These are phyloP conservation scores for Aphaenogaster floridana DNA, from an alignment of 1,140 invertebrate species.

Conservation along the genomic window DNA sequence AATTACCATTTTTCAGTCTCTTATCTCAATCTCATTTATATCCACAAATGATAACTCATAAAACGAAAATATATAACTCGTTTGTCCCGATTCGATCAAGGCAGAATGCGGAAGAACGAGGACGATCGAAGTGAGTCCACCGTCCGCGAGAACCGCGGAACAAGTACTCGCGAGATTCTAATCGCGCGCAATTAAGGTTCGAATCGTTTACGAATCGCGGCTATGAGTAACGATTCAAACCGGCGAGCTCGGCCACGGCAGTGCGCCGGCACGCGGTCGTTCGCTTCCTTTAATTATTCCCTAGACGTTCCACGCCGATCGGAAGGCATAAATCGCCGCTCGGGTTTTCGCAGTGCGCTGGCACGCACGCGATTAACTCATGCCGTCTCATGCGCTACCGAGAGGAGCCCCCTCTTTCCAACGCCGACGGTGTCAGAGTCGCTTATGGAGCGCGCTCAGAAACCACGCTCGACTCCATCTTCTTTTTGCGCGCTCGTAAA, in stretches of 20 bases:
- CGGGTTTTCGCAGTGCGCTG: constrained; percentile 59
- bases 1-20: constrained; percentile 38
- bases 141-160: constrained; percentile 47
- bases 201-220: constrained; percentile 46
- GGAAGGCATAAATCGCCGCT: constrained; percentile 71
- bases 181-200: constrained; percentile 56
- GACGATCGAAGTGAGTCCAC: constrained; percentile 17
- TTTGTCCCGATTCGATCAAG: constrained; percentile 1
- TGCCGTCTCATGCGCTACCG: constrained; percentile 40
- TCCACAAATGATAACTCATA: background rate
- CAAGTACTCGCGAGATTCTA: constrained; percentile 58
- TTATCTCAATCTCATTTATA: constrained; percentile 19
- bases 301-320: constrained; percentile 64
- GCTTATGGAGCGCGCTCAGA: constrained; percentile 21
- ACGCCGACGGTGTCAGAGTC: constrained; percentile 34
- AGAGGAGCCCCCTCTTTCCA: background rate
- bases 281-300: constrained; percentile 74
- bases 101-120: constrained; percentile 41
- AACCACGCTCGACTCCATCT: constrained; percentile 13
- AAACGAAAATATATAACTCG: background rate
- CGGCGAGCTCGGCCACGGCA: background rate
- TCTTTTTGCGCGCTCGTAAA: constrained; percentile 48
- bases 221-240: constrained; percentile 59
- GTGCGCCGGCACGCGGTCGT: background rate
- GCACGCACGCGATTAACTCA: constrained; percentile 71